Base-by-base conservation (phyloP, 2,113 vertebrate species). In the Halcyon malimbica region DNA sequence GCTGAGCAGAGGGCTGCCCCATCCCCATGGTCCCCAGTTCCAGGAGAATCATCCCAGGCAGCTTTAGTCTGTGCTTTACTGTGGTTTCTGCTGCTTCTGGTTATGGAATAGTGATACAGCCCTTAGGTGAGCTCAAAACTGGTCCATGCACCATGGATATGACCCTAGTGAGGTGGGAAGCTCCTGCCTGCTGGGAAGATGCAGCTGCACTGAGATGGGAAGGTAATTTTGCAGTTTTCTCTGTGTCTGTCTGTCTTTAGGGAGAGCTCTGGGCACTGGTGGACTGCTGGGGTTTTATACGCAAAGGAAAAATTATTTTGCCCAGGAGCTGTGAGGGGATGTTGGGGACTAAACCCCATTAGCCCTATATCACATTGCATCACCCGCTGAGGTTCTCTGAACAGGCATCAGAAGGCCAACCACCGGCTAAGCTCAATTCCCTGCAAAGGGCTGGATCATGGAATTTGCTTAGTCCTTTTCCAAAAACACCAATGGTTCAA, bases 131-230 rank as follows among this genome's bases (percentile, higher is more conserved):
- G 39, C 60, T 62, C 73, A 26, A 10, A 69, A 60, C n/a, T 2
- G 1, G 2, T 5, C 33, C 28, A 1, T 19, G 25, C 48, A 12
- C 29, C n/a, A 3, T 6, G 20, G 1, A 1, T 8, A 16, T 69
- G 24, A 9, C 48, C 35, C 29, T 0, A 0, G 4, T 24, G 18
- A 26, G 24, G 13, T 42, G 25, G 44, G 83, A 91, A 63, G 25
- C 25, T 37, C 29, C 70, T 60, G 15, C 29, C 37, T 0, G 0
- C 35, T 29, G 60, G 54, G 54, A 91, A 83, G 42, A 16, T 51
- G 29, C 16, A 35, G 19, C 57, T 56, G 26, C 67, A 8, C 50
- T 73, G 67, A n/a, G n/a, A 18, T 8, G 39, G 42, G 21, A 83
- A 89, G 53, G 57, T 33, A 42, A 65, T 23, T 77, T 56, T 3